These are phyloP conservation scores for Macropodus opercularis DNA, from an alignment of 2,797 vertebrate genomes.

Conservation along the genomic window DNA sequence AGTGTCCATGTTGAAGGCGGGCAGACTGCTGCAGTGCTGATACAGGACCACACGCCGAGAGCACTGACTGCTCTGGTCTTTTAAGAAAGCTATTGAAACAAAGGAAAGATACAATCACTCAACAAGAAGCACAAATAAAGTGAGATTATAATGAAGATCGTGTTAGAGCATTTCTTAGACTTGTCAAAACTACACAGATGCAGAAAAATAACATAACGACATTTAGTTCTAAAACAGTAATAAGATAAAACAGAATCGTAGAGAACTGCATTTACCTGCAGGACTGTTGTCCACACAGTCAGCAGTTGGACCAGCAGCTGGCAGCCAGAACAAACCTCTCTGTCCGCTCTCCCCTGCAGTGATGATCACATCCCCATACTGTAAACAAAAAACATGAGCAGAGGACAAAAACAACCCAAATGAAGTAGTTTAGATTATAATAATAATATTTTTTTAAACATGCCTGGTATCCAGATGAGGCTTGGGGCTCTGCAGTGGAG, in stretches of 20 bases:
- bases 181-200: too few species aligned
- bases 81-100: conserved; percentile 72
- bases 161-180: too few species aligned
- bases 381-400: conserved; percentile 31
- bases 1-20: conserved; percentile 62
- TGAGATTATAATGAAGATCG: too few species aligned
- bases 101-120: background rate
- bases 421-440: too few species aligned
- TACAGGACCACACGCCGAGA: conserved; percentile 60
- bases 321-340: conserved; percentile 79
- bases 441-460: conserved; percentile 12
- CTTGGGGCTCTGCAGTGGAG: conserved; percentile 25
- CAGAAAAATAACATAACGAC: too few species aligned
- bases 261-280: conserved; percentile 80
- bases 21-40: conserved; percentile 67
- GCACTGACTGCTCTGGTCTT: conserved; percentile 74
- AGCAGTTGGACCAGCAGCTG: conserved; percentile 81
- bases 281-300: conserved; percentile 87
- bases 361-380: conserved; percentile 85
- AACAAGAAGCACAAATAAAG: background rate
- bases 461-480: conserved; percentile 84
- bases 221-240: too few species aligned
- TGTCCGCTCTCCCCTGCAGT: conserved; percentile 42
- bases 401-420: background rate
- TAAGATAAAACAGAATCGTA: too few species aligned